A percentile compares a stretch with the other conserved stretches of the same genome.
Evolutionary conservation across 2,888 invertebrate species (phyloP).

Genomic region (Sminthurinus aureus): DNA sequence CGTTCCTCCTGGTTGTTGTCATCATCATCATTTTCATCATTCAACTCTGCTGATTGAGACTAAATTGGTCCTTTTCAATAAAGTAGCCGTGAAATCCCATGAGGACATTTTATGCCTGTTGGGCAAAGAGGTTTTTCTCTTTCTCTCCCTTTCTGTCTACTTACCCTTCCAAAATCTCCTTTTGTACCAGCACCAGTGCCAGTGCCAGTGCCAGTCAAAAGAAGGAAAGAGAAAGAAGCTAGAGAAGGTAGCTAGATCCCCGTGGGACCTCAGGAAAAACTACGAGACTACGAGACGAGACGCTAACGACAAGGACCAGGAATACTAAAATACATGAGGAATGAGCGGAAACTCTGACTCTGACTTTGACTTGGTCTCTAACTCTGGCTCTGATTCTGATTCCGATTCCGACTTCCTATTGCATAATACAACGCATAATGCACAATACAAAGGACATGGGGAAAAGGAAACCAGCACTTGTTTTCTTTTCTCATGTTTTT

Average conservation of each 20-base stretch:
- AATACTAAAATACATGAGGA: not conserved
- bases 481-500: not conserved
- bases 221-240: slow-evolving; percentile 4
- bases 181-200: slow-evolving; percentile 20
- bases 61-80: slow-evolving; percentile 56
- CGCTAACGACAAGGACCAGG: not conserved
- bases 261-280: slow-evolving; percentile 29
- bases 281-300: not conserved
- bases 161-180: not conserved
- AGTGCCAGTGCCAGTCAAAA: slow-evolving; percentile 24
- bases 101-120: slow-evolving; percentile 53
- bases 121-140: slow-evolving; percentile 40
- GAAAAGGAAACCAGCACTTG: not conserved
- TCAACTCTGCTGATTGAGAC: slow-evolving; percentile 49
- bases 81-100: slow-evolving; percentile 53
- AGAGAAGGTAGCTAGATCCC: slow-evolving; percentile 41
- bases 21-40: slow-evolving; percentile 20
- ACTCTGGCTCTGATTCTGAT: too few species aligned
- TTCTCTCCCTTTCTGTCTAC: slow-evolving; percentile 36
- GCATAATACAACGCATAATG: not conserved
- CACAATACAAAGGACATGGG: not conserved
- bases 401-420: not conserved
- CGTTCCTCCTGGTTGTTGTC: too few species aligned
- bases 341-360: too few species aligned
- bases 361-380: not conserved